Evolutionary conservation across 2,888 invertebrate species (phyloP).

Genomic region (Euzophera pinguis): DNA sequence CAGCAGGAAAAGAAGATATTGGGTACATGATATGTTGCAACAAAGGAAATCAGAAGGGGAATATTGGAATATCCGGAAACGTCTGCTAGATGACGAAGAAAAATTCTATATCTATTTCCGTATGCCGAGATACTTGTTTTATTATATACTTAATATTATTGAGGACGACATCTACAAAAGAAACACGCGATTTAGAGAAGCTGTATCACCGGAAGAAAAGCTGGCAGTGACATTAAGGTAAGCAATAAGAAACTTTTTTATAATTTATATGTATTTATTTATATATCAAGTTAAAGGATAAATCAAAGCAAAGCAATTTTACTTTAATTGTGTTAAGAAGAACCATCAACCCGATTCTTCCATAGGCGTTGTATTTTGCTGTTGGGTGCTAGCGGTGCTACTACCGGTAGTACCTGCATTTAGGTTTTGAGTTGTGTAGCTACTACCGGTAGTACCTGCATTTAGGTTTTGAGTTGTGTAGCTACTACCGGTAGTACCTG

Average conservation of each 20-base stretch:
- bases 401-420: no score
- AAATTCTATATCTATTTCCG: conserved; percentile 14
- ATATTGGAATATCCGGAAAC: conserved; percentile 15
- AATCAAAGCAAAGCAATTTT: conserved; percentile 15
- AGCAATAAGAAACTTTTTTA: conserved; percentile 14
- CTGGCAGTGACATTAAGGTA: conserved; percentile 16
- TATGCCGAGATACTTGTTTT: conserved; percentile 12
- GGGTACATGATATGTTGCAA: conserved; percentile 13
- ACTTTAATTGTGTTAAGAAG: neutral
- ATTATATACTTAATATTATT: conserved; percentile 10
- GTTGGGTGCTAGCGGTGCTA: conserved; percentile 12
- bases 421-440: no score
- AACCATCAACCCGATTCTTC: conserved; percentile 14
- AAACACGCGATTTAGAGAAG: conserved; percentile 13
- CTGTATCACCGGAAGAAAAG: conserved; percentile 11
- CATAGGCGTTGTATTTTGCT: conserved; percentile 12
- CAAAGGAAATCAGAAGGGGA: conserved; percentile 12
- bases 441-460: neutral
- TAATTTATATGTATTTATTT: conserved; percentile 11
- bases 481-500: neutral
- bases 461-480: neutral
- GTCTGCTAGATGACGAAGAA: conserved; percentile 16
- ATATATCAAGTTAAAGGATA: conserved; percentile 13
- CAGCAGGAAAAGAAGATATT: conserved; percentile 12
- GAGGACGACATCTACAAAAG: conserved; percentile 11